These are phyloP conservation scores for Polypedilum pembai DNA, from an alignment of 1,140 invertebrate species.

Conservation along the genomic window DNA sequence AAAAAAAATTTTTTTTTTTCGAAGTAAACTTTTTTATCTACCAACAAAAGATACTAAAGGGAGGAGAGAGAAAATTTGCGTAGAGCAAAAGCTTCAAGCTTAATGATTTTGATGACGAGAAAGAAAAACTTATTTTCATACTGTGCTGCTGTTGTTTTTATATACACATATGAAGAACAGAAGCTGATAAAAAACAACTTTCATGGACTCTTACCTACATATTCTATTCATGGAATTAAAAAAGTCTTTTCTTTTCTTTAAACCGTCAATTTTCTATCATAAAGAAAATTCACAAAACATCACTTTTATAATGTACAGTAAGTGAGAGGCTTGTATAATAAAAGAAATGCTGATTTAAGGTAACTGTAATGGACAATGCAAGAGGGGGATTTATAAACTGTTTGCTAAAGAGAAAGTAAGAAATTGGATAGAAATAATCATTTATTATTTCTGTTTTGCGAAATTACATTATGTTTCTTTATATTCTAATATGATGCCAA, in stretches of 20 bases:
- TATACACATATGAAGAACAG: no score
- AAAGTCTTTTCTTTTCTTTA: neutral
- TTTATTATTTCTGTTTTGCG: no score
- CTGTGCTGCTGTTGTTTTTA: neutral
- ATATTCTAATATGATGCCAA: no score
- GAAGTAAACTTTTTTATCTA: neutral
- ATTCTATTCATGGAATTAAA: neutral
- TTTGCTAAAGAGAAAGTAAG: no score
- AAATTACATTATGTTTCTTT: no score
- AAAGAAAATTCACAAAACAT: slow-evolving; percentile 10
- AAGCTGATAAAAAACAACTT: neutral
- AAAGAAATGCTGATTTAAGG: slow-evolving; percentile 24
- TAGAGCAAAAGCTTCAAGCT: neutral
- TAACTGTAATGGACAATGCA: neutral
- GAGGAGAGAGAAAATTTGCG: slow-evolving; percentile 2
- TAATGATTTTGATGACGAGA: slow-evolving; percentile 10
- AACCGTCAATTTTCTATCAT: neutral
- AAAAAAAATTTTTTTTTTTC: neutral
- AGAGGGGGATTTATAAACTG: neutral
- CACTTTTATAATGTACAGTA: neutral
- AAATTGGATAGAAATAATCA: no score
- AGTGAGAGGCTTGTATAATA: neutral
- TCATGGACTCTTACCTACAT: neutral
- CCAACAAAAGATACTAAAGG: neutral
- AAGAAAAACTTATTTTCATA: neutral